These are phyloP conservation scores for Pseudococcus viburni DNA, from an alignment of 2,888 invertebrate species.

Conservation along the genomic window DNA sequence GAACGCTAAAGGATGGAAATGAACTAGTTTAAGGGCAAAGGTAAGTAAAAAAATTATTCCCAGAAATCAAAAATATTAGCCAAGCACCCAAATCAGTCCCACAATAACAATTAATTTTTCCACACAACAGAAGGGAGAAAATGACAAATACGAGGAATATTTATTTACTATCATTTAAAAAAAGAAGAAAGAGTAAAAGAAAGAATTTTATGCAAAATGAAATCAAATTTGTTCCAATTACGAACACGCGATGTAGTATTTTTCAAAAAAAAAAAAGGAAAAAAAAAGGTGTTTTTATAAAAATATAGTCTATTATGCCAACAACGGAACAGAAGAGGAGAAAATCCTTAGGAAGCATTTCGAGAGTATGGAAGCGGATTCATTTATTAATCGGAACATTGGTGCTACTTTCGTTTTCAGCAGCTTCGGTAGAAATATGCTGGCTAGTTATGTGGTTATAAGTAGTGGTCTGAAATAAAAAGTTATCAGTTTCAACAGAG, in stretches of 20 bases:
- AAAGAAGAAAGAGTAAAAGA: constrained; percentile 32
- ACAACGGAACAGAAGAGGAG: constrained; percentile 28
- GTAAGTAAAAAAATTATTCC: neutral
- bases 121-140: neutral
- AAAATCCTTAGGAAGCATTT: constrained; percentile 6
- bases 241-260: neutral
- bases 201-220: neutral
- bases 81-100: neutral
- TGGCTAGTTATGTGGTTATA: constrained; percentile 60
- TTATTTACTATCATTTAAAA: neutral
- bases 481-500: constrained; percentile 18
- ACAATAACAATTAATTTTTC: neutral
- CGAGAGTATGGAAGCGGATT: constrained; percentile 50
- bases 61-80: no score
- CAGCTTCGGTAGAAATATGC: constrained; percentile 57
- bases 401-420: constrained; percentile 52
- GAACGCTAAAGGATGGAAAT: no score
- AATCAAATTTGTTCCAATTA: neutral
- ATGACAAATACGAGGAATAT: neutral
- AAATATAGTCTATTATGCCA: neutral
- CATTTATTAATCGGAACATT: constrained; percentile 56
- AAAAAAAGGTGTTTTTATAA: no score
- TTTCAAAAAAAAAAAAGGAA: neutral
- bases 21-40: no score
- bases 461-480: constrained; percentile 48